These are phyloP conservation scores for Spongia lamella DNA, from an alignment of 37 sponge, comb jelly and placozoan genomes.

Conservation along the genomic window DNA sequence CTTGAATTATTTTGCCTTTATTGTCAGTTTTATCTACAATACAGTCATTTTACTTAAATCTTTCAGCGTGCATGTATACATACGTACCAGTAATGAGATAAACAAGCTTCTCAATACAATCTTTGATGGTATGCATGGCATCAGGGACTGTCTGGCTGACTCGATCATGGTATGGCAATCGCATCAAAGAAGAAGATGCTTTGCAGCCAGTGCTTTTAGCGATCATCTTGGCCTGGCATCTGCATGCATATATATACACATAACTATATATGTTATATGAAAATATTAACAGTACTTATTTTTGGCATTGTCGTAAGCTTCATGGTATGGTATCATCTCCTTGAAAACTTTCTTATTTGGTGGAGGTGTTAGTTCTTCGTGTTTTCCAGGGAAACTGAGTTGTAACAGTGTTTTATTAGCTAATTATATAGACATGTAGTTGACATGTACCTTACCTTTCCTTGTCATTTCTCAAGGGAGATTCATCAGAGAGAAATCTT, in stretches of 20 bases:
- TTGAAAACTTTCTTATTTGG: constrained; percentile 6
- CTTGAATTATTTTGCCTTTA: too few species aligned
- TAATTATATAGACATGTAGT: too few species aligned
- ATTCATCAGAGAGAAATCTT: too few species aligned
- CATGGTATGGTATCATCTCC: constrained; percentile 14
- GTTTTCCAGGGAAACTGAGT: too few species aligned
- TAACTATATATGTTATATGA: too few species aligned
- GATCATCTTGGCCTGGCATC: not conserved
- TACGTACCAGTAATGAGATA: constrained; percentile 15
- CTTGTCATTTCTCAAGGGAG: too few species aligned
- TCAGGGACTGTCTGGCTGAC: constrained; percentile 8
- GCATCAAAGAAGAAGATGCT: constrained; percentile 21
- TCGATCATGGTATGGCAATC: constrained; percentile 15
- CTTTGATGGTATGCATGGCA: constrained; percentile 40
- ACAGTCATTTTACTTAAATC: too few species aligned
- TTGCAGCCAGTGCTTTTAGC: constrained; percentile 26
- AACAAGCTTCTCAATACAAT: constrained; percentile 15
- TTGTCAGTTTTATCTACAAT: too few species aligned
- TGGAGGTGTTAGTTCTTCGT: constrained; percentile 7
- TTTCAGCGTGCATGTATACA: too few species aligned
- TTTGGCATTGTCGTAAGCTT: not conserved
- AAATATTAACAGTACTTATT: not conserved
- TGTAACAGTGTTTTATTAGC: too few species aligned
- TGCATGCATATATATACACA: not conserved
- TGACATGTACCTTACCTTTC: too few species aligned